Evolutionary conservation across 2,888 invertebrate genomes (phyloP), one percentile per base, ranked within the genome.

Genomic region (Sminthurides aquaticus): DNA sequence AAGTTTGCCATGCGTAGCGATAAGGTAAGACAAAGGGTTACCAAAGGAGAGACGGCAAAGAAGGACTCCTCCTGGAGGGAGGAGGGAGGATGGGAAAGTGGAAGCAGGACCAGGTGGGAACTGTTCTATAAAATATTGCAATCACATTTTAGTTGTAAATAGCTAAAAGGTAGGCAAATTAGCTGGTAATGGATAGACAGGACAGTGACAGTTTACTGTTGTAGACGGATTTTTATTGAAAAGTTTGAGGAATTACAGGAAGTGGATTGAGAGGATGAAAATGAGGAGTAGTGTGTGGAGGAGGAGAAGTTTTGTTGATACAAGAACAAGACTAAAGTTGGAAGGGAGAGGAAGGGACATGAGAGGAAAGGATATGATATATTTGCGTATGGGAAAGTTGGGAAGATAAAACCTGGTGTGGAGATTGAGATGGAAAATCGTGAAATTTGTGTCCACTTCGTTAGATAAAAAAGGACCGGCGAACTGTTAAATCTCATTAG

Each of bases 391-490:
- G 8, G 15, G 15, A 5, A 11, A 34, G 15, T 15, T 34, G 43
- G 43, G 43, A 34, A 34, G 29, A 28, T 48, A 34, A 61, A 64
- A 58, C 61, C 64, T 64, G 60, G 49, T 64, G 64, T 60, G 63
- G 49, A 57, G 58, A 61, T 64, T 67, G 63, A 64, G 63, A 64
- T 61, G 64, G 49, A 64, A 64, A 27, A 60, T 64, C 59, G 34
- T 55, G 49, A 58, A 59, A 64, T 59, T 64, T 59, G 58, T 59
- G 64, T 67, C 67, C 67, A 67, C 63, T 34, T 67, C 64, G 67
- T 64, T 67, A 67, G 61, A 64, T 60, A 67, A 64, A 67, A 64
- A 64, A 67, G 64, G 60, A 63, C 52, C 59, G 60, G 28, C 64
- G 20, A 58, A 60, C 64, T 64, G 8, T 34, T 34, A 34, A 34